Evolutionary conservation across 2,797 vertebrate species (phyloP).

Genomic region (Iguana delicatissima): DNA sequence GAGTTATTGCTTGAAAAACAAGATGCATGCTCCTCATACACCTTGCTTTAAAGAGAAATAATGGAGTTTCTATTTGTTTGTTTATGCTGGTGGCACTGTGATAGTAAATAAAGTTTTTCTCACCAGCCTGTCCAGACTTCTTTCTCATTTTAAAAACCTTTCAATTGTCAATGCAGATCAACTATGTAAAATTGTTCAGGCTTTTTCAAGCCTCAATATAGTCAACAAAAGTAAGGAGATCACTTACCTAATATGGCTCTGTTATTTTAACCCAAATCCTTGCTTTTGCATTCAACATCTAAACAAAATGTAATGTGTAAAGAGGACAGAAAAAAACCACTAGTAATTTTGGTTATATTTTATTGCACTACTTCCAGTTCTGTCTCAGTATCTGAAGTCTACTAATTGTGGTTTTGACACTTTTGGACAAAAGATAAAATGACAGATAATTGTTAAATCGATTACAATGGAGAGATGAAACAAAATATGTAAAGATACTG

Average conservation of each 20-base stretch:
- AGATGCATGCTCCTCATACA: background rate
- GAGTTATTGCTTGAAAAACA: background rate
- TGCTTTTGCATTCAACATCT: constrained; percentile 31
- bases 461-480: background rate
- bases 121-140: background rate
- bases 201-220: background rate
- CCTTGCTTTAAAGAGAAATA: background rate
- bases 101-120: background rate
- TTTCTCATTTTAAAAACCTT: constrained; percentile 60
- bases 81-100: background rate
- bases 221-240: background rate
- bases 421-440: constrained; percentile 21
- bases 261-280: constrained; percentile 50
- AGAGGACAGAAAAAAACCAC: background rate
- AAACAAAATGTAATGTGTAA: constrained; percentile 41
- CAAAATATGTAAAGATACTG: background rate
- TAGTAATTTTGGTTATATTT: background rate
- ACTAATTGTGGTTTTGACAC: background rate
- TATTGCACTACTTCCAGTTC: background rate
- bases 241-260: constrained; percentile 45
- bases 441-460: constrained; percentile 13
- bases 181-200: constrained; percentile 56
- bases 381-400: rapidly evolving
- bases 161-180: constrained; percentile 64
- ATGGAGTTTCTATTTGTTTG: background rate